Base-by-base conservation (phyloP, 1,140 invertebrate genomes). In the Dendroctonus valens region DNA sequence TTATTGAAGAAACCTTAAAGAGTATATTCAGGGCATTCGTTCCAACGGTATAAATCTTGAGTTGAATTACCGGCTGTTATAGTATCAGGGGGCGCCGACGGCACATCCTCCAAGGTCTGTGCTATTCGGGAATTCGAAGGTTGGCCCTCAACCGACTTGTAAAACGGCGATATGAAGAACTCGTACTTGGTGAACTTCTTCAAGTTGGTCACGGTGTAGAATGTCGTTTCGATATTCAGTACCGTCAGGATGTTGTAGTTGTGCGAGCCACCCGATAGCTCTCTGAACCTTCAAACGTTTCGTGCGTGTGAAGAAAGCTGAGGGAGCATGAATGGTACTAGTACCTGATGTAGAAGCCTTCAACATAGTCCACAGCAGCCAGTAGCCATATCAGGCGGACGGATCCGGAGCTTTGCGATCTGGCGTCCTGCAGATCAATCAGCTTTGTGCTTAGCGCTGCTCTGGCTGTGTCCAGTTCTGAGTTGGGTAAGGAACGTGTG, bases 111-210 rank as follows among this genome's bases (percentile, higher is more conserved):
- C 41, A 86, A 77, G 1, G 90, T 91, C 41, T 84, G 85, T 0
- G 86, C 84, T 7, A 86, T 76, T 73, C 87, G 85, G 0, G 89
- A 88, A 76, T 91, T 91, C 37, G 88, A 90, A 5, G 92, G 92
- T 69, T 89, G 86, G 0, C 93, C 92, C 71, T 93, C 90, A 11
- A 94, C 85, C 5, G 85, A 88, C 70, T 91, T 90, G 76, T 88
- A 92, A 79, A 91, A 95, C 49, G 92, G 92, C n/a, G 91, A 89
- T 14, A 94, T 81, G 71, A 94, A 94, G 73, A 94, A 91, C 78
- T 94, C 91, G 75, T 96, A 96, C 73, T 89, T 89, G 7, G 90
- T 92, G 73, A 86, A 93, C 71, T 94, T 93, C 59, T 88, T 85
- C 14, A 96, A 79, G 73, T 89, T 89, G 5, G 86, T 87, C 2